Evolutionary conservation across 1,140 invertebrate genomes (phyloP), one percentile per base, ranked within the genome.

Genomic region (Drosophila sucinea): DNA sequence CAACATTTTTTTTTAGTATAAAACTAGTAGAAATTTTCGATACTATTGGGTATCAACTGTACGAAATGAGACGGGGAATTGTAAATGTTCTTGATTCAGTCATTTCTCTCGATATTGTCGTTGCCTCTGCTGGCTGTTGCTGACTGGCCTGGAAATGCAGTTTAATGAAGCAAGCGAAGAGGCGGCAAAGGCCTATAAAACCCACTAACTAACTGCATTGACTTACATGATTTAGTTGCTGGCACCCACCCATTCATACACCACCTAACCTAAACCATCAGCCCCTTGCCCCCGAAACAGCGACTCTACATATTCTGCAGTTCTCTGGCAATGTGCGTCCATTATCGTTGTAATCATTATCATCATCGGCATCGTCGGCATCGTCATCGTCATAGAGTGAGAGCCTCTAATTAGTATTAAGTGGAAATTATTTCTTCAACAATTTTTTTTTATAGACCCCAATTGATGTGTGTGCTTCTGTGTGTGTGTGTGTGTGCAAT

Each of bases 351-450:
- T 62, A 25, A 29, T 17, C n/a, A 10, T 27, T 61, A 77, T 67
- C 66, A 29, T 47, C 66, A 73, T 57, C 70, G n/a, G 30, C 7
- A 10, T 2, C 35, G 11, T 38, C 35, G 10, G 2, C 70, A 77
- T 65, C 70, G n/a, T 40, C 30, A 25, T 41, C 35, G 58, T 25
- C 8, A 11, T 23, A 51, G 60, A 17, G 33, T 38, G 35, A 61
- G n/a, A 63, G 64, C 54, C 79, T 73, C 83, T 86, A 86, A 86
- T 86, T 86, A 86, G 83, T 83, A 87, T 87, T 87, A 86, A 86
- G 83, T 86, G 83, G 79, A 86, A 86, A 86, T 83, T 87, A 86
- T 86, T 86, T 87, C 75, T 77, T 86, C 77, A 70, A 83, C 30
- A 32, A 58, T 79, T 79, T 68, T 10, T 17, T 38, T 79, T 75